These are phyloP conservation scores for Gambusia holbrooki DNA, from an alignment of 2,113 vertebrate genomes.

Conservation along the genomic window DNA sequence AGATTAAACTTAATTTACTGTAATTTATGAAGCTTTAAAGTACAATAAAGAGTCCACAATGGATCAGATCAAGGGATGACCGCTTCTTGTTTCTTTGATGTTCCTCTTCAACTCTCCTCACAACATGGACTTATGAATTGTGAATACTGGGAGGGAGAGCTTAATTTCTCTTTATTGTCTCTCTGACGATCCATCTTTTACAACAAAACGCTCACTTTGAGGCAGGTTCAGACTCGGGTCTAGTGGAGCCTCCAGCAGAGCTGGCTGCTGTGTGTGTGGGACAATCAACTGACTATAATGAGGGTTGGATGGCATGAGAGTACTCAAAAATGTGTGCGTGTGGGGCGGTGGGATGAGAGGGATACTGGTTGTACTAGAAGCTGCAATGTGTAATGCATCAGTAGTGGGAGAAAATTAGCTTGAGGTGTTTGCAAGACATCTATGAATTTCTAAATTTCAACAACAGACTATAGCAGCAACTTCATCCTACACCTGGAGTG, in stretches of 20 bases:
- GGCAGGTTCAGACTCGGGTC: slow-evolving; percentile 62
- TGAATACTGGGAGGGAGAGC: slow-evolving; percentile 46
- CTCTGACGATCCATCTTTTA: slow-evolving; percentile 32
- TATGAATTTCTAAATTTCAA: slow-evolving; percentile 58
- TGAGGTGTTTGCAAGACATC: slow-evolving; percentile 55
- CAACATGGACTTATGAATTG: slow-evolving; percentile 49
- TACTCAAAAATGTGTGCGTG: slow-evolving; percentile 30
- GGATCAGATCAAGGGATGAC: slow-evolving; percentile 49
- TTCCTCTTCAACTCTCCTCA: slow-evolving; percentile 27
- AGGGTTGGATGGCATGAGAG: slow-evolving; percentile 19
- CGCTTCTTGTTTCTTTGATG: slow-evolving; percentile 58
- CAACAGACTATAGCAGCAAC: slow-evolving; percentile 39
- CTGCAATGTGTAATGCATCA: slow-evolving; percentile 48
- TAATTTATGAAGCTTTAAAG: slow-evolving; percentile 54
- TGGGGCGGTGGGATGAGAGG: slow-evolving; percentile 5
- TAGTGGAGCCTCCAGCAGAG: slow-evolving; percentile 29
- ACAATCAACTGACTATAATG: slow-evolving; percentile 34
- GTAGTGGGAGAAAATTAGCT: slow-evolving; percentile 51
- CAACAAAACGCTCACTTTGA: slow-evolving; percentile 39
- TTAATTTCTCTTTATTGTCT: slow-evolving; percentile 40
- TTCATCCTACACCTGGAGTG: slow-evolving; percentile 58
- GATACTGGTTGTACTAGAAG: slow-evolving; percentile 26
- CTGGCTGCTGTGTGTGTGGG: slow-evolving; percentile 31
- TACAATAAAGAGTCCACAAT: slow-evolving; percentile 41
- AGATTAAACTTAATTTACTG: slow-evolving; percentile 55